These are phyloP conservation scores for Sesia apiformis DNA, from an alignment of 2,888 invertebrate species.

Conservation along the genomic window DNA sequence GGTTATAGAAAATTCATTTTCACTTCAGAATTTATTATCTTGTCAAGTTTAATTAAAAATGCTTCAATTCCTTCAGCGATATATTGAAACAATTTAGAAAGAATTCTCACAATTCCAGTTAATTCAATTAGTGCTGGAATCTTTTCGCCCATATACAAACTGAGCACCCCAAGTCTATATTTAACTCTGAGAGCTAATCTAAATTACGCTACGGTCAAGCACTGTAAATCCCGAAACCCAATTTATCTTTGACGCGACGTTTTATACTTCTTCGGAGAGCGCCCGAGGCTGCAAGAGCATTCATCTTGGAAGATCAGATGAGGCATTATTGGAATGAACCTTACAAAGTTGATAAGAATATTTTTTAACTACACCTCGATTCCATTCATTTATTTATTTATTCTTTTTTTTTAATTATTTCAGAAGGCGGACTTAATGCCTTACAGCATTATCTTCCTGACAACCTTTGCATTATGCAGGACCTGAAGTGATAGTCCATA, in stretches of 20 bases:
- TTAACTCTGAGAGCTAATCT: conserved; percentile 28
- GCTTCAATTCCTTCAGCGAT: not conserved
- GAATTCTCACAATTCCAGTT: not conserved
- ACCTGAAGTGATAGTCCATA: no score
- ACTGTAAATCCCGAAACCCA: conserved; percentile 37
- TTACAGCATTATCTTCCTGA: no score
- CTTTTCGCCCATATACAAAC: not conserved
- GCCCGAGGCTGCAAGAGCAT: not conserved
- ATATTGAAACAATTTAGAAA: not conserved
- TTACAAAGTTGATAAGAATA: not conserved
- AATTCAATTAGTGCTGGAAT: not conserved
- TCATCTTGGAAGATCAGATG: not conserved
- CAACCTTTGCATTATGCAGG: no score
- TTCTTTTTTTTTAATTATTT: no score
- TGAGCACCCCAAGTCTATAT: not conserved
- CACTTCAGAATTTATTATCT: not conserved
- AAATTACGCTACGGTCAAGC: conserved; percentile 37
- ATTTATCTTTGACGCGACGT: conserved; percentile 42
- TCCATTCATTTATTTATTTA: no score
- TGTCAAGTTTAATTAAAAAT: not conserved
- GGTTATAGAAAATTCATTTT: not conserved
- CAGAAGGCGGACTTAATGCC: no score
- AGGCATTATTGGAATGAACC: not conserved
- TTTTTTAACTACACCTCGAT: not conserved
- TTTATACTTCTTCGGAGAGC: conserved; percentile 27